These are phyloP conservation scores for Crocidura indochinensis DNA, from an alignment of 2,797 vertebrate species.

Conservation along the genomic window DNA sequence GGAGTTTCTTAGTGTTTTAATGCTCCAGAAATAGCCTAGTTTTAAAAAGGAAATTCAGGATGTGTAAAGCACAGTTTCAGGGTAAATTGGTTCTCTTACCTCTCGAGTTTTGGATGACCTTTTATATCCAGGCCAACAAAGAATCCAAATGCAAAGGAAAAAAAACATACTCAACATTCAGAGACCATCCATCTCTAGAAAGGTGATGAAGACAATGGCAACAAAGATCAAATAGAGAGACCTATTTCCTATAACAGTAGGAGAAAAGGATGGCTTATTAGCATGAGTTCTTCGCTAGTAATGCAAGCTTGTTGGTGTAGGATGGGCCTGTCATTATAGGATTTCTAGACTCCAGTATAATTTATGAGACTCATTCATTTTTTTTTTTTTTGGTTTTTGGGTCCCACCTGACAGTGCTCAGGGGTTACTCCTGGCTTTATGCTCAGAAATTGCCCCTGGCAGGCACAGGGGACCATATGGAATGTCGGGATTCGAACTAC, in stretches of 20 bases:
- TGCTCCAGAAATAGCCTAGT: background rate
- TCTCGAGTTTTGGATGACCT: constrained; percentile 8
- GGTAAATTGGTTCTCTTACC: background rate
- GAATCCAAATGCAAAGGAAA: constrained; percentile 35
- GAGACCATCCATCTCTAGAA: background rate
- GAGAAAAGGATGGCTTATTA: background rate
- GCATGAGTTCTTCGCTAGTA: background rate
- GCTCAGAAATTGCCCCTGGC: too few species aligned
- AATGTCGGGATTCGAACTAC: too few species aligned
- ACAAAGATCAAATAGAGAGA: background rate
- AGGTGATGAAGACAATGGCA: constrained; percentile 20
- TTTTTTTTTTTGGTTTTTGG: background rate
- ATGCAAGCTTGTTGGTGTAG: background rate
- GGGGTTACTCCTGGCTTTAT: too few species aligned
- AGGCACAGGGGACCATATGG: too few species aligned
- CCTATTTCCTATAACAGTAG: background rate
- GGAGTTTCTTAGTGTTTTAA: background rate
- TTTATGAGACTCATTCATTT: constrained; percentile 54
- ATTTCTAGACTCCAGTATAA: constrained; percentile 25
- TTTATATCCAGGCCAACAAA: background rate
- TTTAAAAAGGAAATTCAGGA: constrained; percentile 19
- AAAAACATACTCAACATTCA: background rate
- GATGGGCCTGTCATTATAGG: background rate
- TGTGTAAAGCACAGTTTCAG: background rate
- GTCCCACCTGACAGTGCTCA: too few species aligned